These are phyloP conservation scores for Aphelenchoides besseyi DNA, from an alignment of 1,140 invertebrate genomes.

Conservation along the genomic window DNA sequence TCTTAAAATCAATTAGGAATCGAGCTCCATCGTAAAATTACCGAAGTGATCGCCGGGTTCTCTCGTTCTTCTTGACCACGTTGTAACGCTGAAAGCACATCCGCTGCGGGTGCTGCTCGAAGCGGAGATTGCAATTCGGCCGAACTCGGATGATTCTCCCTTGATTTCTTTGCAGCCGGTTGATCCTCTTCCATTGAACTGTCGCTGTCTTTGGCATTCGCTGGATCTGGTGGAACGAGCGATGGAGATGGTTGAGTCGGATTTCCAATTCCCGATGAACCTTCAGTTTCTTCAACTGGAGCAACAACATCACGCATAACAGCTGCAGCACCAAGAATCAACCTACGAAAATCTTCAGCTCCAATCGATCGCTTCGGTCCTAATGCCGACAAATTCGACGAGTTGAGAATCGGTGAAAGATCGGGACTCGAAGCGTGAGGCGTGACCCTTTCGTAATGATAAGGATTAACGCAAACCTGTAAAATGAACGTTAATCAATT, in stretches of 20 bases:
- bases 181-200: no score
- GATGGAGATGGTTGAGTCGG: no score
- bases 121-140: neutral
- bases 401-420: neutral
- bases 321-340: neutral
- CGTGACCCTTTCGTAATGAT: slow-evolving; percentile 98
- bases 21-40: neutral
- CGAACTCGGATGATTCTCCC: no score
- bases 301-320: no score
- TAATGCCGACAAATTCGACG: no score
- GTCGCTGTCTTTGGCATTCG: no score
- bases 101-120: neutral
- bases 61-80: neutral
- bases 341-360: neutral
- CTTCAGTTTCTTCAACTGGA: no score
- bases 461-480: slow-evolving; percentile 84
- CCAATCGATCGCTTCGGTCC: slow-evolving; percentile 4
- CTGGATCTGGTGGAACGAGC: neutral
- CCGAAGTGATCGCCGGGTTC: neutral
- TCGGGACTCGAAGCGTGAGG: no score
- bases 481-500: no score
- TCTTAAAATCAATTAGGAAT: no score
- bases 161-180: no score
- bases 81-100: neutral
- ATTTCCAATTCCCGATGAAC: no score